Conservation (phyloP, 2,113 vertebrate genomes). For the Australoheros scitulus region DNA sequence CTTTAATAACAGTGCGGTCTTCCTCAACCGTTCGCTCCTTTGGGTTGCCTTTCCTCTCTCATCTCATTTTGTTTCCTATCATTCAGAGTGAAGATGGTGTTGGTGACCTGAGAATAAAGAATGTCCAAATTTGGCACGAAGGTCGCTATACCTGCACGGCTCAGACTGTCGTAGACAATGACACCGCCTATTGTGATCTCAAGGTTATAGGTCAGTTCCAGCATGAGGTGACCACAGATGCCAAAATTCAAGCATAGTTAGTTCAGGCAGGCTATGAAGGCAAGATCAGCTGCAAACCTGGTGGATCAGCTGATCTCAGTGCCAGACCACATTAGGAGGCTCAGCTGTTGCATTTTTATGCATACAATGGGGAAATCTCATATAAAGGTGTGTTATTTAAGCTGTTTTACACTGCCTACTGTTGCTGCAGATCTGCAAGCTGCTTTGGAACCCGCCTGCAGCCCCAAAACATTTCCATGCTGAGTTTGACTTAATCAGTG, state of each 20-base stretch:
- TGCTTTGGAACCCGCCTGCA: neutral
- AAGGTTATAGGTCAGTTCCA: conserved; percentile 88
- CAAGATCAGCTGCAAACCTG: neutral
- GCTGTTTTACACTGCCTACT: neutral
- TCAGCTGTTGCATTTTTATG: neutral
- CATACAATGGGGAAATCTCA: neutral
- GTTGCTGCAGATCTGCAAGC: neutral
- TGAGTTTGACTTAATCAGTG: neutral
- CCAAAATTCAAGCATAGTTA: neutral
- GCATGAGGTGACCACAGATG: neutral
- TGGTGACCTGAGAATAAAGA: conserved; percentile 89
- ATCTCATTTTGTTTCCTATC: conserved; percentile 4
- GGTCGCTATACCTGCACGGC: conserved; percentile 93
- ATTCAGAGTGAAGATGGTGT: conserved; percentile 81
- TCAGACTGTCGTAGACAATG: conserved; percentile 96
- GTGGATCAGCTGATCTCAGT: neutral
- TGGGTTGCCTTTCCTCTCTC: neutral
- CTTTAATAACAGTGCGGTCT: neutral
- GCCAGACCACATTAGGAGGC: neutral
- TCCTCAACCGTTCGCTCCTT: neutral
- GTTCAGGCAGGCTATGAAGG: neutral
- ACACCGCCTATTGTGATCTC: conserved; percentile 89
- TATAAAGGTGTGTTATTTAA: neutral
- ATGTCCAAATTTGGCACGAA: conserved; percentile 88
- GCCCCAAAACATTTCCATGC: neutral